phyloP scores from a whole-genome alignment of 2,797 vertebrate species.

The Sebastes matsubarae region DNA sequence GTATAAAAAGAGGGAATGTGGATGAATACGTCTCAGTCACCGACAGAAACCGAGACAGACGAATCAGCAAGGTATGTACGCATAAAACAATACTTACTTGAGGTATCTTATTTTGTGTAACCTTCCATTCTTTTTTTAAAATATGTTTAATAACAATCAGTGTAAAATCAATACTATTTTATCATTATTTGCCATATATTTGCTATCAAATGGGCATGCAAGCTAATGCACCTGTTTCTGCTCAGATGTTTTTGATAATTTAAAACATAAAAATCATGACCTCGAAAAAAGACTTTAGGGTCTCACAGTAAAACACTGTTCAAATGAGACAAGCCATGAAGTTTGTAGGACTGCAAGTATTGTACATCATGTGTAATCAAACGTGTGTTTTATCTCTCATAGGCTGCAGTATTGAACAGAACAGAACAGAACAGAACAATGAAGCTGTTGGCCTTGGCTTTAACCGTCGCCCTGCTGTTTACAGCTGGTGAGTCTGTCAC shows the following conservation, averaged over 20 bases:
- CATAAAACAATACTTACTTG: background rate
- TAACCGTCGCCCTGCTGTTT: constrained; percentile 67
- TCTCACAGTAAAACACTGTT: background rate
- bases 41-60: constrained; percentile 12
- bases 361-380: background rate
- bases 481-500: constrained; percentile 77
- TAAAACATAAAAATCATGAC: background rate
- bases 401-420: constrained; percentile 32
- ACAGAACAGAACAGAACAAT: constrained; percentile 60
- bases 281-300: background rate
- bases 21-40: constrained; percentile 7
- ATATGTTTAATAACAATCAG: background rate
- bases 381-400: constrained; percentile 30
- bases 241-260: background rate
- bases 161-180: background rate
- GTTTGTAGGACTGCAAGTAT: background rate
- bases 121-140: background rate
- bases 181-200: background rate
- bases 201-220: background rate
- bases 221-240: background rate
- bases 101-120: background rate
- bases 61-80: constrained; percentile 62
- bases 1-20: constrained; percentile 56
- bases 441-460: constrained; percentile 73
- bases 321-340: background rate